phyloP scores from a whole-genome alignment of 2,113 vertebrate species.

The Prietella phreatophila region DNA sequence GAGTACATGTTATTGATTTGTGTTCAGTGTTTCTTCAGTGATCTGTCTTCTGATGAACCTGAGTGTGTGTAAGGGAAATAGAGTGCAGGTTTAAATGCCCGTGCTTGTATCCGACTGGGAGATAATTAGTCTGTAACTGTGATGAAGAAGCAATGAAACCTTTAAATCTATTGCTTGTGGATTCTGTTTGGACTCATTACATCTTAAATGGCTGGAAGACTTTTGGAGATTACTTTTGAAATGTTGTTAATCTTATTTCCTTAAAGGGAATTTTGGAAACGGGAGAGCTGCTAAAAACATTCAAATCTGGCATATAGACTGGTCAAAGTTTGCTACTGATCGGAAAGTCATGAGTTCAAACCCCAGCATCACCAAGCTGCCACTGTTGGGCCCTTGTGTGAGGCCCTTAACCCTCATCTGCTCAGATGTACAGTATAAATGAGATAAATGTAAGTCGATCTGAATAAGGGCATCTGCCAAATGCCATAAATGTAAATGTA shows the following conservation, averaged over 20 bases:
- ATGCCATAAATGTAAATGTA: too few relatives aligned
- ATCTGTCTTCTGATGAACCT: slow-evolving; percentile 57
- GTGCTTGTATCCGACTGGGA: slow-evolving; percentile 25
- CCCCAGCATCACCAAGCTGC: too few relatives aligned
- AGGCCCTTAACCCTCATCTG: too few relatives aligned
- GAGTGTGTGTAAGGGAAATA: slow-evolving; percentile 64
- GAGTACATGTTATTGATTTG: neutral
- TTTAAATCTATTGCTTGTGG: slow-evolving; percentile 36
- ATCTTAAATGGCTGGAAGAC: neutral
- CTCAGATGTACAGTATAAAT: too few relatives aligned
- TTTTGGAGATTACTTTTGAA: neutral
- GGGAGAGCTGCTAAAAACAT: neutral
- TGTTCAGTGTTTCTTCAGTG: neutral
- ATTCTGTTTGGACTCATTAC: slow-evolving; percentile 22
- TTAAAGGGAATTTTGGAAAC: neutral
- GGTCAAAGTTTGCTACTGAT: neutral
- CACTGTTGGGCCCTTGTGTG: too few relatives aligned
- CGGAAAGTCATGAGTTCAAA: too few relatives aligned
- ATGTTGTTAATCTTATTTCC: neutral
- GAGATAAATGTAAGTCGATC: too few relatives aligned
- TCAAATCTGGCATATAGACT: neutral
- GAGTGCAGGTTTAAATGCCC: slow-evolving; percentile 59
- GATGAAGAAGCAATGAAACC: slow-evolving; percentile 38
- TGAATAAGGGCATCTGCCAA: too few relatives aligned
- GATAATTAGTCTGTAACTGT: slow-evolving; percentile 62